These are phyloP conservation scores for Bombylius discolor DNA, from an alignment of 2,888 invertebrate species.

Conservation along the genomic window DNA sequence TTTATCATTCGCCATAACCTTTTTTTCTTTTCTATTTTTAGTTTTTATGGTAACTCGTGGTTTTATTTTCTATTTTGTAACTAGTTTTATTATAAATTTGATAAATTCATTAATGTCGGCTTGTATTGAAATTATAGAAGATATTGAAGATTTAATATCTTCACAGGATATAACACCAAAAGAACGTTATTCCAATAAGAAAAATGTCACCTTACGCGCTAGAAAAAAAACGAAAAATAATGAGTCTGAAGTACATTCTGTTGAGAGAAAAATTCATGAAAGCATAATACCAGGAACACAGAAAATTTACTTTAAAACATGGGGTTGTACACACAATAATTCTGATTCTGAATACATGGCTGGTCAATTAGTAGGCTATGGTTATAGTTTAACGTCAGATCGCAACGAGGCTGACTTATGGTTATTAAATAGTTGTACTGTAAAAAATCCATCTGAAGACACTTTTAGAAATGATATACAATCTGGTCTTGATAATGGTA, in stretches of 20 bases:
- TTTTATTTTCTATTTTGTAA: too few species aligned
- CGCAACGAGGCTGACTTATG: constrained; percentile 78
- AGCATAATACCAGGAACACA: constrained; percentile 61
- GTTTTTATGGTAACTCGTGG: too few species aligned
- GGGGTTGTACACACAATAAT: constrained; percentile 97
- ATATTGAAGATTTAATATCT: constrained; percentile 74
- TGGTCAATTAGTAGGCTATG: constrained; percentile 77
- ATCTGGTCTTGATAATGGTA: constrained; percentile 55
- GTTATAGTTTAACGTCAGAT: constrained; percentile 71
- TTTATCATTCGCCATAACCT: too few species aligned
- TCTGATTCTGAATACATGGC: constrained; percentile 99
- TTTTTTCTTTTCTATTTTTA: too few species aligned
- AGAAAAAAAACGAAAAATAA: constrained; percentile 31
- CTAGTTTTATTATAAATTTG: too few species aligned
- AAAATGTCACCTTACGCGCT: constrained; percentile 53
- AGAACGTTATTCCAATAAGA: constrained; percentile 58
- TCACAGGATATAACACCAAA: constrained; percentile 68
- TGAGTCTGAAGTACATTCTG: background rate
- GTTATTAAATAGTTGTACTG: constrained; percentile 95
- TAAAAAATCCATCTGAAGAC: constrained; percentile 94
- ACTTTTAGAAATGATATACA: constrained; percentile 82
- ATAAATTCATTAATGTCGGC: background rate
- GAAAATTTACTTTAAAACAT: constrained; percentile 78
- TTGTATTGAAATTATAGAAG: constrained; percentile 53
- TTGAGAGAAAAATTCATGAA: constrained; percentile 41